Evolutionary conservation across 2,888 invertebrate genomes (phyloP), one percentile per base, ranked within the genome.

Genomic region (Euplagia quadripunctaria): DNA sequence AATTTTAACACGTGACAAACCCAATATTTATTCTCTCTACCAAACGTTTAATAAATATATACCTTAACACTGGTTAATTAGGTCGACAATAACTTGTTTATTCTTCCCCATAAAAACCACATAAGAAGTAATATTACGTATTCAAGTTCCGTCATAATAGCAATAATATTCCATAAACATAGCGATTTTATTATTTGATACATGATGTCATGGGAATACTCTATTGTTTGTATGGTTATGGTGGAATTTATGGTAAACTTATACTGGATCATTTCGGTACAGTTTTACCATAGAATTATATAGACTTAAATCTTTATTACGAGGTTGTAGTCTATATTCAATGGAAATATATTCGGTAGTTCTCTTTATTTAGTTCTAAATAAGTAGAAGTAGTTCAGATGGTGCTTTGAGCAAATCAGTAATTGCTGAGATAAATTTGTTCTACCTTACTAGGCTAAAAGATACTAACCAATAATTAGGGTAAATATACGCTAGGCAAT

Each of bases 161-260:
- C 86, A 86, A 87, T 86, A 83, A 84, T 83, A 81, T 75, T 75
- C 78, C 79, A 80, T 86, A 82, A 83, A 82, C 74, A 85, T 85
- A 81, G 82, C 81, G 71, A 82, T 82, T 84, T 84, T 84, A 83
- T 77, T 76, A 78, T 82, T 75, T 77, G 70, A 68, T 76, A 84
- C 76, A 79, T 76, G 73, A 71, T 78, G 74, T 74, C 73, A 71
- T 74, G 58, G 68, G 74, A 75, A 79, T 75, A 79, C 67, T 81
- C 75, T 65, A 76, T 79, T 73, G 70, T 80, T 76, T 79, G 63
- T 74, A 70, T 67, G 46, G 74, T 31, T 43, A 74, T 71, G 64
- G 51, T 66, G 16, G 58, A 63, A 43, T 58, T 64, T 74, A 68
- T 71, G 74, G 49, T 63, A 64, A 74, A 74, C 67, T 70, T 73